A percentile compares a stretch with the other conserved stretches of the same genome.
Conservation (phyloP, 2,888 invertebrate species). For the Agrochola macilenta region DNA sequence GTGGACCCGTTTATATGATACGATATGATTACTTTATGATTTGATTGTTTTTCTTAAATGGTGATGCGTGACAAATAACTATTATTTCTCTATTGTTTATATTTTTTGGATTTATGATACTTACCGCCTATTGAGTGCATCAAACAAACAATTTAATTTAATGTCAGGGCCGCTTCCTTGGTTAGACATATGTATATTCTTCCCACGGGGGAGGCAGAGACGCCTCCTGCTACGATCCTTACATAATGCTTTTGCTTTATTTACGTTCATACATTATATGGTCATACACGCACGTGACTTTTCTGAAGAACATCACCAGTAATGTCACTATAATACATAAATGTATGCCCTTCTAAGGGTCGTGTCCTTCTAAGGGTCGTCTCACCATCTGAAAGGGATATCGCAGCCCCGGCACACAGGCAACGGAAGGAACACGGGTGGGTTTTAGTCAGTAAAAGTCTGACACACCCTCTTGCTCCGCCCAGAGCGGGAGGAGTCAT, state of each 20-base stretch:
- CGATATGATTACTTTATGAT: slow-evolving; percentile 62
- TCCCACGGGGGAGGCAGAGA: neutral
- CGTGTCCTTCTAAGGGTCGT: too few relatives aligned
- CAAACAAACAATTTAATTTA: slow-evolving; percentile 23
- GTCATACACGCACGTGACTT: too few relatives aligned
- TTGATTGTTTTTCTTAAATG: slow-evolving; percentile 55
- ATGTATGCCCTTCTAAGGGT: too few relatives aligned
- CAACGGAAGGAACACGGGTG: too few relatives aligned
- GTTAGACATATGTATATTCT: too few relatives aligned
- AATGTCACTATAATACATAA: too few relatives aligned
- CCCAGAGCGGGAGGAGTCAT: too few relatives aligned
- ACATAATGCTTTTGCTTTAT: neutral
- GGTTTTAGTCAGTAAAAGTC: too few relatives aligned
- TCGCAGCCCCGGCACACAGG: too few relatives aligned
- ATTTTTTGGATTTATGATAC: slow-evolving; percentile 40
- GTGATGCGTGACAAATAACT: slow-evolving; percentile 53
- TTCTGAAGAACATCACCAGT: too few relatives aligned
- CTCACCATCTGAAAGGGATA: too few relatives aligned
- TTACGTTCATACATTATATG: neutral
- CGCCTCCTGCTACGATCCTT: neutral
- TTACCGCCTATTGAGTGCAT: slow-evolving; percentile 10
- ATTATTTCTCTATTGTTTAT: slow-evolving; percentile 56
- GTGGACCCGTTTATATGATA: slow-evolving; percentile 53
- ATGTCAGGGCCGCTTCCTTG: neutral
- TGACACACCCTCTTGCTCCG: too few relatives aligned